Evolutionary conservation across 2,113 vertebrate species (phyloP).

Genomic region (Pungitius pungitius): DNA sequence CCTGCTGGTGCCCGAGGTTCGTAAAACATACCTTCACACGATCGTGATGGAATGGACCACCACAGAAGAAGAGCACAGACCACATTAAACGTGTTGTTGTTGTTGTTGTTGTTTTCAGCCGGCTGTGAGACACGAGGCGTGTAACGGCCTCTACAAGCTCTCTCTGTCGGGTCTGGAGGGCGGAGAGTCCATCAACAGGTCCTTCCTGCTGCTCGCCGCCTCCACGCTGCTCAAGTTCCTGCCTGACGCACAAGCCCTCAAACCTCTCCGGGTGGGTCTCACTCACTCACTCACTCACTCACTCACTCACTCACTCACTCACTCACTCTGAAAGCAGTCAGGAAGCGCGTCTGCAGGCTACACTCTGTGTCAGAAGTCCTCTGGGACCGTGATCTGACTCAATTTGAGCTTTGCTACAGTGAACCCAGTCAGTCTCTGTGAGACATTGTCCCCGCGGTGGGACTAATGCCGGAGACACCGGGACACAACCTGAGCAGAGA

Average conservation of each 20-base stretch:
- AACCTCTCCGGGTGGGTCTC: slow-evolving; percentile 87
- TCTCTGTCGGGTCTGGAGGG: slow-evolving; percentile 96
- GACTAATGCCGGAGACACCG: slow-evolving; percentile 29
- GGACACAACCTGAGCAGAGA: slow-evolving; percentile 4
- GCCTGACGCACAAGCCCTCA: slow-evolving; percentile 95
- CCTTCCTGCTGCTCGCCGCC: slow-evolving; percentile 94
- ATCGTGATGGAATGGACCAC: no score
- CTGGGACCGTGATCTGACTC: slow-evolving; percentile 33
- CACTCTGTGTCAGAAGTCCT: slow-evolving; percentile 44
- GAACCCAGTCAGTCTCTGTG: slow-evolving; percentile 22
- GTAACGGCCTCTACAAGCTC: slow-evolving; percentile 96
- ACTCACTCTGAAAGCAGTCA: no score
- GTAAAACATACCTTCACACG: no score
- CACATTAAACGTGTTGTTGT: not conserved
- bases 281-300: not conserved
- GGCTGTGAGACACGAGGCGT: slow-evolving; percentile 96
- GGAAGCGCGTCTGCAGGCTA: slow-evolving; percentile 45
- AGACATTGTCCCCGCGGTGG: slow-evolving; percentile 13
- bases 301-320: slow-evolving; percentile 5
- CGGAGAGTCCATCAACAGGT: slow-evolving; percentile 96
- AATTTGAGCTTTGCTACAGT: slow-evolving; percentile 59
- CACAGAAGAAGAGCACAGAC: not conserved
- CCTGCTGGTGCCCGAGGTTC: slow-evolving; percentile 94
- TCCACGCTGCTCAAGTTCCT: slow-evolving; percentile 98
- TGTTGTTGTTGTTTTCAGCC: slow-evolving; percentile 77